Conservation (phyloP, 2,113 vertebrate species). For the Halichoerus grypus region DNA sequence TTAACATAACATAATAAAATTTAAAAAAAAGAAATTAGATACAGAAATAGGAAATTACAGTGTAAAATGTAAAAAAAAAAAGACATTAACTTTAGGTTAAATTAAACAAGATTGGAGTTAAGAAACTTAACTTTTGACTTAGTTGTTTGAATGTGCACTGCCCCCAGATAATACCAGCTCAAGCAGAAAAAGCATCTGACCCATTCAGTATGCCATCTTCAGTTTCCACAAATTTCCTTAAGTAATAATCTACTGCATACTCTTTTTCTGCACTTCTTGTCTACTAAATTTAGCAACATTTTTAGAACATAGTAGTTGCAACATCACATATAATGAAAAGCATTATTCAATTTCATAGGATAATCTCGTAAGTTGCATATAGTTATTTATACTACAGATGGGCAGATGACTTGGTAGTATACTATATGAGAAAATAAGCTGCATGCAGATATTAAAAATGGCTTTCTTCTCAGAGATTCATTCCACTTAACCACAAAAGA, state of each 20-base stretch:
- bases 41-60: no score
- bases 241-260: background rate
- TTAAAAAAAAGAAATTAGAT: no score
- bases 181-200: background rate
- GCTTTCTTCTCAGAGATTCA: conserved; percentile 81
- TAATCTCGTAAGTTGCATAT: conserved; percentile 28
- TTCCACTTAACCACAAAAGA: conserved; percentile 86
- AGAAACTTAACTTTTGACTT: background rate
- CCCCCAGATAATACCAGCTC: background rate
- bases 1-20: no score
- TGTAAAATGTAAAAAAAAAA: background rate
- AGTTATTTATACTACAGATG: conserved; percentile 65
- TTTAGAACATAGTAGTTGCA: background rate
- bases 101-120: background rate
- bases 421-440: conserved; percentile 77
- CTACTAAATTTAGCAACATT: background rate
- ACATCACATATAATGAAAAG: conserved; percentile 21
- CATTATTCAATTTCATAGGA: conserved; percentile 52
- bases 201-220: background rate
- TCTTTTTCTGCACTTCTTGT: background rate
- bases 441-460: conserved; percentile 80
- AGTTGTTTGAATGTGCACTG: background rate
- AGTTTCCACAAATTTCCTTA: background rate
- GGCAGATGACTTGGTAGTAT: conserved; percentile 57
- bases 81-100: background rate